Base-by-base conservation (phyloP, 2,888 invertebrate species). In the Alloplasta piceator region DNA sequence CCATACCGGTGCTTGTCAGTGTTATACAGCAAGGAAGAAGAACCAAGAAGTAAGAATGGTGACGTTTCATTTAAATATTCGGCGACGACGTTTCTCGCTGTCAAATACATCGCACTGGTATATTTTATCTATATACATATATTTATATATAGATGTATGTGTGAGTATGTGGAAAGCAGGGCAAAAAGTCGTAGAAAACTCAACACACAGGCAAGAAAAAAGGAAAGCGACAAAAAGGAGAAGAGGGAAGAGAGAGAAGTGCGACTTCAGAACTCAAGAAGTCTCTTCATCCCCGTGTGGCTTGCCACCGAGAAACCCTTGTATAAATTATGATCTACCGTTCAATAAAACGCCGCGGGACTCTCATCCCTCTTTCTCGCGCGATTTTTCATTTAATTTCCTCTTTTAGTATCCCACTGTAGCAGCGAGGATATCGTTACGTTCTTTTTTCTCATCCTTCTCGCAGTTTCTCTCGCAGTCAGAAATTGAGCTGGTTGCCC, bases 11-110 rank as follows among this genome's bases (percentile, higher is more conserved):
- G 4, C 16, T n/a, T 43, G 66, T 36, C 46, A 66, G 48, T n/a
- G 16, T 46, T 55, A 55, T 12, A 46, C 39, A 55, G n/a, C 38
- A 61, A 58, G 41, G 43, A 63, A 14, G 67, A 48, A 48, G n/a
- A 38, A 50, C 26, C 60, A 43, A 66, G 39, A 16, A 38, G n/a
- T 36, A 48, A 76, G 48, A 66, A 41, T 26, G 50, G 58, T 60
- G 78, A 74, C 79, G 46, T 79, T 82, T 79, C 76, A 82, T 77
- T 82, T 76, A 60, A 82, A 82, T 82, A 82, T 70, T 66, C 60
- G 70, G 66, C 73, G 64, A 73, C 76, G 79, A 73, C 41, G 26
- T 78, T 78, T 16, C 56, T 6, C 16, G 50, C 14, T 36, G n/a
- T 12, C n/a, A n/a, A n/a, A n/a, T n/a, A n/a, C n/a, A n/a, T n/a